Conservation (phyloP, 2,113 vertebrate species). For the Microtus montanus region DNA sequence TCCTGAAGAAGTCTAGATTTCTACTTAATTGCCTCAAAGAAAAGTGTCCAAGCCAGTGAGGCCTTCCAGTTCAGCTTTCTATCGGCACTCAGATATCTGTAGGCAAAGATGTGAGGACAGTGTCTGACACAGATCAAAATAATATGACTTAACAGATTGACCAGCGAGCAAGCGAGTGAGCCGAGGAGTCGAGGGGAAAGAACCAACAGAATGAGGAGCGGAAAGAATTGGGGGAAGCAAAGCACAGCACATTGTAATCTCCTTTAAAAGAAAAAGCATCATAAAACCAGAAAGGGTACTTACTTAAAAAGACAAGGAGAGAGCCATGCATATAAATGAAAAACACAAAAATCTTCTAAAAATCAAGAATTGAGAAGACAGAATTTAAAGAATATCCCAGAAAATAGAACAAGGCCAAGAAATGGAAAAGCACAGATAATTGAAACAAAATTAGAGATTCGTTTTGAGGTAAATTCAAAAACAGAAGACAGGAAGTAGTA, state of each 20-base stretch:
- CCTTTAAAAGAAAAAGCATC: background rate
- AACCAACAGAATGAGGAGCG: background rate
- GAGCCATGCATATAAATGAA: background rate
- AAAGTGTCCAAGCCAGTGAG: background rate
- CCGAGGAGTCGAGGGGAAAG: background rate
- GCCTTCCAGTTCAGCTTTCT: background rate
- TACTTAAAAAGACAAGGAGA: background rate
- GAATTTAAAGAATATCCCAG: slow-evolving; percentile 14
- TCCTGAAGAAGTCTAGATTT: slow-evolving; percentile 27
- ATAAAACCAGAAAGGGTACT: background rate
- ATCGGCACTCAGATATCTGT: background rate
- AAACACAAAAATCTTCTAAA: background rate
- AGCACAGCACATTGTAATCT: background rate
- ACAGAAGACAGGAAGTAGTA: background rate
- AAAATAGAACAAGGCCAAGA: background rate
- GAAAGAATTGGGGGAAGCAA: background rate
- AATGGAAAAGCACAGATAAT: background rate
- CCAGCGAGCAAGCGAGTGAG: background rate
- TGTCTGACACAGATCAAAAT: background rate
- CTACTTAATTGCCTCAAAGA: background rate
- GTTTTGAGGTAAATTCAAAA: background rate
- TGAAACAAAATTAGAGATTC: background rate
- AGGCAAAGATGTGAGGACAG: background rate
- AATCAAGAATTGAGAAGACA: background rate
- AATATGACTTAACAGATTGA: background rate